Conservation (phyloP, 1,140 invertebrate genomes). For the Delia radicum region DNA sequence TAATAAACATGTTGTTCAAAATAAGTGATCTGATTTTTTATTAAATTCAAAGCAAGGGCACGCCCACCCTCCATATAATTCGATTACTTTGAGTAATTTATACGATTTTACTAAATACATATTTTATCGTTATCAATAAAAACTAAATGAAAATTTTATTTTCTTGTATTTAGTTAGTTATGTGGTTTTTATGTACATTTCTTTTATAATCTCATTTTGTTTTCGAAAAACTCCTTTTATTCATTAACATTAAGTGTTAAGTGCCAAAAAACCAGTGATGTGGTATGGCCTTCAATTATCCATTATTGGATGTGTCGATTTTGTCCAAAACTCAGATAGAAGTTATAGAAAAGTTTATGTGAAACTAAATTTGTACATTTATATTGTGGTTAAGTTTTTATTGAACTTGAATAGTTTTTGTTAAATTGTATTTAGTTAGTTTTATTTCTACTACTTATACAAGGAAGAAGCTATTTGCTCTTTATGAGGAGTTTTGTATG, state of each 20-base stretch:
- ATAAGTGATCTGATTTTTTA: no score
- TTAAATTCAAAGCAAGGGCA: no score
- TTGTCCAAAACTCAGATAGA: background rate
- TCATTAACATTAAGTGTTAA: constrained; percentile 19
- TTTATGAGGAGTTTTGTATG: background rate
- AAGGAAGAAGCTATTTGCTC: background rate
- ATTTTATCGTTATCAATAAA: no score
- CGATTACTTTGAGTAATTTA: no score
- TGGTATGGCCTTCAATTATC: constrained; percentile 19
- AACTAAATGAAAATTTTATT: no score
- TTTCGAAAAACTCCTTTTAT: background rate
- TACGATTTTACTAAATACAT: no score
- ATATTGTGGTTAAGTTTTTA: constrained; percentile 20
- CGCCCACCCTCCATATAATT: no score
- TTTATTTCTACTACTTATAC: background rate
- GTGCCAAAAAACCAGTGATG: background rate
- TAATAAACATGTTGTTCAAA: no score
- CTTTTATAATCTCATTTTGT: background rate
- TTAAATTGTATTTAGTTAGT: constrained; percentile 6
- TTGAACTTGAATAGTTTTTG: constrained; percentile 18
- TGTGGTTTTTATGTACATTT: background rate
- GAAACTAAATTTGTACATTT: constrained; percentile 21
- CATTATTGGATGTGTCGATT: background rate
- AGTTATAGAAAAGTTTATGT: background rate
- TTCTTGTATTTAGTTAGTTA: no score